Base-by-base conservation (phyloP, 2,113 vertebrate genomes). In the Stictonetta naevosa region DNA sequence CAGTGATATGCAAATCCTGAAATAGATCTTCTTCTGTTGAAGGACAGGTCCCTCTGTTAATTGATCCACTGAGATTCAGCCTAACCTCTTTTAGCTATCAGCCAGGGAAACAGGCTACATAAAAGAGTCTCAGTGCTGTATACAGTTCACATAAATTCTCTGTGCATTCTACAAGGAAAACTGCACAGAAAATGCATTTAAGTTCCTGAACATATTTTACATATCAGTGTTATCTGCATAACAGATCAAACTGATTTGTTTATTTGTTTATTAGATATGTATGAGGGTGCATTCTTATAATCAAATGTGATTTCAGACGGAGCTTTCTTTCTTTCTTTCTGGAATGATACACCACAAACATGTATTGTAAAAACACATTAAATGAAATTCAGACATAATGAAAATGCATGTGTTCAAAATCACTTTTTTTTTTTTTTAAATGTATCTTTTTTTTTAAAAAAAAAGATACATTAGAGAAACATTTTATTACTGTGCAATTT, bases 31-130 rank as follows among this genome's bases (percentile, higher is more conserved):
- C 96, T 97, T 98, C 98, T 98, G 97, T 98, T 98, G 98, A 99
- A 99, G 98, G 98, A 98, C 98, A 99, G 98, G 98, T 98, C 98
- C 98, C 98, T 98, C 98, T 98, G 97, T 98, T 98, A 99, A 99
- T 99, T 99, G 98, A 99, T 99, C 99, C 98, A 97, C 97, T 98
- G 98, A 99, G 98, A 98, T 98, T 99, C 98, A 93, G 93, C 96
- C 98, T 98, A 98, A 98, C 98, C 98, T 98, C 98, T 98, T 98
- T 97, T 95, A 95, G 97, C 98, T 96, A 97, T 97, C 98, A 98
- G 97, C 97, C 96, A 96, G 96, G 95, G 97, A 98, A 98, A 97
- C 93, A 95, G 95, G 95, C 96, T 97, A 98, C 98, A 98, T 98
- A 97, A 98, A 98, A 98, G 98, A 91, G 60, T 72, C 97, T 97